Conservation (phyloP, 2,797 vertebrate genomes). For the Saxicola maurus region DNA sequence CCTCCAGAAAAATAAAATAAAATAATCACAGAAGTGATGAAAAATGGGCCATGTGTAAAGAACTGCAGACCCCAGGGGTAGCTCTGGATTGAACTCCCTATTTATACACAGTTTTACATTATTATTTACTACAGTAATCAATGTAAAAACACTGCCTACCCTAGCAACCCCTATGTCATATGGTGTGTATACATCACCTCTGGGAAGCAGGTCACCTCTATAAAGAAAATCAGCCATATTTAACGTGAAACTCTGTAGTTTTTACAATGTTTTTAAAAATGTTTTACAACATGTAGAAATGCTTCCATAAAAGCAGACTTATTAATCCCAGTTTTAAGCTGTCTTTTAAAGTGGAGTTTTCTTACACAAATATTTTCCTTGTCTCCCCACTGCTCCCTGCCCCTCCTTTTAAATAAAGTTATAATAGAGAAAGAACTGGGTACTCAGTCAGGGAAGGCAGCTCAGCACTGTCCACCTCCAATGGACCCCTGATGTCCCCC, state of each 20-base stretch:
- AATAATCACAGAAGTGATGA: slow-evolving; percentile 47
- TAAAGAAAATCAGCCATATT: slow-evolving; percentile 65
- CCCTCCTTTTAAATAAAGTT: slow-evolving; percentile 4
- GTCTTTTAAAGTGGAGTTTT: slow-evolving; percentile 62
- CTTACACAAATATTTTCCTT: slow-evolving; percentile 64
- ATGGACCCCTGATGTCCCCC: accelerated
- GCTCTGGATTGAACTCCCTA: slow-evolving; percentile 48
- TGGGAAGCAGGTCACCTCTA: slow-evolving; percentile 62
- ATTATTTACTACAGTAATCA: slow-evolving; percentile 68
- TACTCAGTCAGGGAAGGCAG: background rate
- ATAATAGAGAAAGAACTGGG: background rate
- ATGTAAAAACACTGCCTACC: slow-evolving; percentile 64
- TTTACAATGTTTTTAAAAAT: slow-evolving; percentile 65
- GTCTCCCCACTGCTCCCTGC: background rate
- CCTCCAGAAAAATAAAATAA: background rate
- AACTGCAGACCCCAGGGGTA: slow-evolving; percentile 34
- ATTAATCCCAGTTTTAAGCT: slow-evolving; percentile 65
- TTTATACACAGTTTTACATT: slow-evolving; percentile 58
- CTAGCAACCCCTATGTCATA: slow-evolving; percentile 57
- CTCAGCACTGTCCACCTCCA: background rate
- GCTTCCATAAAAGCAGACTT: slow-evolving; percentile 67
- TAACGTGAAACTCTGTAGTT: slow-evolving; percentile 57
- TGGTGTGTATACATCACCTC: slow-evolving; percentile 62
- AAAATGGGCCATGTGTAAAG: slow-evolving; percentile 53
- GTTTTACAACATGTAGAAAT: slow-evolving; percentile 71